Evolutionary conservation across 2,797 vertebrate genomes (phyloP).

Genomic region (Pempheris klunzingeri): DNA sequence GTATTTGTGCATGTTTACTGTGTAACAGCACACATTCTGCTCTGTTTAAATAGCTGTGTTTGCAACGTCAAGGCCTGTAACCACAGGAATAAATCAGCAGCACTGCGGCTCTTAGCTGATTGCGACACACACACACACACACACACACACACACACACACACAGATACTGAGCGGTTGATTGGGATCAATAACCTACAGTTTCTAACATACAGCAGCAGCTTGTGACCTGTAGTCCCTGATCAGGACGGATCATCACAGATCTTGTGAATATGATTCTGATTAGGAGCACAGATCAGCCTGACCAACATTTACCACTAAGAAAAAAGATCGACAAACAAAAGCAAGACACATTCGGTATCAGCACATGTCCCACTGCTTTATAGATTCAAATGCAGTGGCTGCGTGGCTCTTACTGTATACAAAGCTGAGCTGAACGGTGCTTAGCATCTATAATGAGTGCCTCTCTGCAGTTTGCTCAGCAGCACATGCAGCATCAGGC

Average conservation of each 20-base stretch:
- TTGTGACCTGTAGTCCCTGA: slow-evolving; percentile 17
- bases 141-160: slow-evolving; percentile 18
- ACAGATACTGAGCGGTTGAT: slow-evolving; percentile 42
- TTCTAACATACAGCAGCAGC: slow-evolving; percentile 4
- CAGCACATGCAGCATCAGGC: slow-evolving; percentile 26
- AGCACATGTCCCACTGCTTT: neutral
- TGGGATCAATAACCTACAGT: slow-evolving; percentile 54
- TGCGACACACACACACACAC: slow-evolving; percentile 26
- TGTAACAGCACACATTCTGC: slow-evolving; percentile 30
- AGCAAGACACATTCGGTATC: neutral
- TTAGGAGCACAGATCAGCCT: neutral
- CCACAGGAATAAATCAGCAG: slow-evolving; percentile 55
- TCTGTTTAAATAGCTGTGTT: slow-evolving; percentile 53
- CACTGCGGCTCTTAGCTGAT: slow-evolving; percentile 62
- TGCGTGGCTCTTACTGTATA: neutral
- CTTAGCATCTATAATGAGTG: slow-evolving; percentile 42
- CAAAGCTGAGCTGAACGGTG: slow-evolving; percentile 22
- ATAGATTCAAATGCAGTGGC: neutral
- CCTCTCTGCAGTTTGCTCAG: slow-evolving; percentile 32
- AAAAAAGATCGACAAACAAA: neutral
- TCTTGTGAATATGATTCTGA: slow-evolving; percentile 18
- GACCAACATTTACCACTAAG: neutral
- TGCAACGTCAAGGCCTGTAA: slow-evolving; percentile 52
- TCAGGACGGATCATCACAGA: slow-evolving; percentile 6
- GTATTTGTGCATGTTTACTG: slow-evolving; percentile 16